Evolutionary conservation across 2,113 vertebrate genomes (phyloP).

Genomic region (Tor tambroides): DNA sequence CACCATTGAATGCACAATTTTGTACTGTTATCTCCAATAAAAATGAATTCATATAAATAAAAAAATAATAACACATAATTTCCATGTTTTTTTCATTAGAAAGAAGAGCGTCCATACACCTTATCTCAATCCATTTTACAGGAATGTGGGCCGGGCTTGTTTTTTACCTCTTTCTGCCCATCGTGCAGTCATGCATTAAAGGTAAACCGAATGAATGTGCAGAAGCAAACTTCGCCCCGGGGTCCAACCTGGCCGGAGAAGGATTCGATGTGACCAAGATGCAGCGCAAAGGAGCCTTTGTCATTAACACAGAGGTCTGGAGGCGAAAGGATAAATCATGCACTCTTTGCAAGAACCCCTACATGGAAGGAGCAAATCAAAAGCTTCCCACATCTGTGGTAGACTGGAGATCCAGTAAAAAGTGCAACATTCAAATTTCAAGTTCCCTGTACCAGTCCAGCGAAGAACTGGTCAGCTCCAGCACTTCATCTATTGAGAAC

Average conservation of each 20-base stretch:
- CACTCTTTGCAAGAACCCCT: conserved; percentile 77
- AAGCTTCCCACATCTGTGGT: conserved; percentile 77
- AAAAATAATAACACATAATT: not conserved
- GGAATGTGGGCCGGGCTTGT: conserved; percentile 44
- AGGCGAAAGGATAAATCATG: conserved; percentile 74
- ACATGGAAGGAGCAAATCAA: conserved; percentile 65
- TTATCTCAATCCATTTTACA: not conserved
- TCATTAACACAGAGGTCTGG: conserved; percentile 73
- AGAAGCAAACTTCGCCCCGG: conserved; percentile 70
- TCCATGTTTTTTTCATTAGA: not conserved
- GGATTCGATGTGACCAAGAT: conserved; percentile 78
- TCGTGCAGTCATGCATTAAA: conserved; percentile 55
- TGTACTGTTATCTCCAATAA: not conserved
- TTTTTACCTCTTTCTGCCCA: conserved; percentile 53
- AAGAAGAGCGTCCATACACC: conserved; percentile 4
- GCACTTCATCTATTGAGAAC: conserved; percentile 67
- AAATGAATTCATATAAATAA: not conserved
- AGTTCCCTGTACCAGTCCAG: conserved; percentile 69
- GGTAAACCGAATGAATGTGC: conserved; percentile 66
- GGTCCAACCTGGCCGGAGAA: conserved; percentile 74
- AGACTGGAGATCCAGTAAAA: conserved; percentile 75
- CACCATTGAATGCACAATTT: not conserved
- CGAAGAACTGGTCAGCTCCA: conserved; percentile 67
- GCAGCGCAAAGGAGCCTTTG: conserved; percentile 74
- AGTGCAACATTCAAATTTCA: conserved; percentile 70